A percentile compares a stretch with the other conserved stretches of the same genome.
These are phyloP conservation scores for Nematopogon swammerdamellus DNA, from an alignment of 2,888 invertebrate species.

Conservation along the genomic window DNA sequence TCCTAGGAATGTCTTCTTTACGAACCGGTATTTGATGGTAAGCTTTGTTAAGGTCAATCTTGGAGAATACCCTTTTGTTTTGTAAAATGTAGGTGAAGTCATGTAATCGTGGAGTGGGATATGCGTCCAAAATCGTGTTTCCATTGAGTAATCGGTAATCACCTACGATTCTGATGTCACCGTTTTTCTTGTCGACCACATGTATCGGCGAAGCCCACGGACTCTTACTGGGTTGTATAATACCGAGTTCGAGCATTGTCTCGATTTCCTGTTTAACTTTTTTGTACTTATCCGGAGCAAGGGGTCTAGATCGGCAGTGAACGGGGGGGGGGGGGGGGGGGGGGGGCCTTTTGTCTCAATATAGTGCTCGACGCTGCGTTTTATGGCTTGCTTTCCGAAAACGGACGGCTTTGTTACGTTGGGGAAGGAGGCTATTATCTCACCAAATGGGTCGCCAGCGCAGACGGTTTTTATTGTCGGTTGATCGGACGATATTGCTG, in stretches of 20 bases:
- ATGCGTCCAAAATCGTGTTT: constrained; percentile 1
- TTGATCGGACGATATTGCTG: neutral
- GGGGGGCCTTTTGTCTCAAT: constrained; percentile 21
- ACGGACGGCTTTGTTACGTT: constrained; percentile 2
- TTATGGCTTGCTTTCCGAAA: constrained; percentile 1
- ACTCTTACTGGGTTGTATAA: constrained; percentile 24
- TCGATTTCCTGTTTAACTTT: constrained; percentile 21
- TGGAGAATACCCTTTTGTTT: constrained; percentile 11
- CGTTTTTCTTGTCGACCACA: constrained; percentile 3
- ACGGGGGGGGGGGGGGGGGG: no score
- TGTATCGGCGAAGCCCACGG: constrained; percentile 4
- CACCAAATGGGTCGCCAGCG: neutral
- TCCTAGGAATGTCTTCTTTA: constrained; percentile 21
- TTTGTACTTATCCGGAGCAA: constrained; percentile 19
- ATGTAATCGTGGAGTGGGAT: constrained; percentile 4
- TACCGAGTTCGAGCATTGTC: constrained; percentile 21
- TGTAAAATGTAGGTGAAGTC: constrained; percentile 5
- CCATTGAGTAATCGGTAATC: neutral
- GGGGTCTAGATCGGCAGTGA: constrained; percentile 17
- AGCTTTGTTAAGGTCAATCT: constrained; percentile 16
- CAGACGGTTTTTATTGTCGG: constrained; percentile 1
- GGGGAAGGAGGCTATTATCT: constrained; percentile 1
- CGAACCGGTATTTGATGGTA: constrained; percentile 24
- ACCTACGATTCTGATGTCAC: neutral
- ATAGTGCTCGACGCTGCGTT: constrained; percentile 14